These are phyloP conservation scores for Hypomesus transpacificus DNA, from an alignment of 2,113 vertebrate genomes.

Conservation along the genomic window DNA sequence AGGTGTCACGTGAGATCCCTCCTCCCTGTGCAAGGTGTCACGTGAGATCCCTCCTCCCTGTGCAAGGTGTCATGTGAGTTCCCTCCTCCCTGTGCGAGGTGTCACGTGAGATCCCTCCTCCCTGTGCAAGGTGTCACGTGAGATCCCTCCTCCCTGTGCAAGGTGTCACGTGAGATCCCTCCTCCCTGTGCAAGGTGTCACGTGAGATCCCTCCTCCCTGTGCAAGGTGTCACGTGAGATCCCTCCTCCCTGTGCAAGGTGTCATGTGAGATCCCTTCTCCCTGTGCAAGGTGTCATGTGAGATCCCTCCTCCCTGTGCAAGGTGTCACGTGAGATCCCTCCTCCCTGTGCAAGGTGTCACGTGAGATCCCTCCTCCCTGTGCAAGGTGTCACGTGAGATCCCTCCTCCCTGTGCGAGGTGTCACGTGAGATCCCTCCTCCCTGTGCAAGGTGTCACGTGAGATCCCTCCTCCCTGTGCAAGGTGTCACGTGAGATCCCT, in stretches of 20 bases:
- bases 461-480: background rate
- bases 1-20: background rate
- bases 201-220: background rate
- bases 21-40: background rate
- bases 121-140: background rate
- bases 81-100: background rate
- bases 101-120: constrained; percentile 4
- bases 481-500: no score
- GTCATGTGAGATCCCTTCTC: no score
- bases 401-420: background rate
- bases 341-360: background rate
- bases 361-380: background rate
- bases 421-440: no score
- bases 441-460: no score
- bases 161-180: background rate
- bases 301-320: background rate
- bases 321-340: no score
- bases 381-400: no score
- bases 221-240: no score
- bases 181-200: background rate
- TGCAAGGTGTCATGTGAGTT: background rate
- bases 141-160: constrained; percentile 5
- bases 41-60: constrained; percentile 1
- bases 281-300: no score
- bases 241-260: background rate